Conservation (phyloP, 37 sponge, comb jelly and placozoan species). For the Beroe ovata region DNA sequence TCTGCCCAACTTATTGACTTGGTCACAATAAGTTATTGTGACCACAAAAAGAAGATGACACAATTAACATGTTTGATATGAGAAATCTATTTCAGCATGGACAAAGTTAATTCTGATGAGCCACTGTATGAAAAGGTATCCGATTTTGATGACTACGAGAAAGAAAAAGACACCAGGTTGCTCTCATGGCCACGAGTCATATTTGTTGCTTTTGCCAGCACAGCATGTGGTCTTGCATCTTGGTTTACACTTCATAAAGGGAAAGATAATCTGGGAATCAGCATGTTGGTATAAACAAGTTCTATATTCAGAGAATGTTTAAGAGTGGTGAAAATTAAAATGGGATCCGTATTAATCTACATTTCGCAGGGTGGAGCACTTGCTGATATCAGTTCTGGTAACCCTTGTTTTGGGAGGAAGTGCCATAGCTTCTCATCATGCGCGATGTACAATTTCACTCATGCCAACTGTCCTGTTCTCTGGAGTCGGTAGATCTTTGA, state of each 20-base stretch:
- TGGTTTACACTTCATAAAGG: constrained; percentile 7
- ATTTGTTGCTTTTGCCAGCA: constrained; percentile 1
- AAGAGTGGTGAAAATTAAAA: no score
- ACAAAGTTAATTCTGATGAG: constrained; percentile 14
- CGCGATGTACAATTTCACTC: constrained; percentile 44
- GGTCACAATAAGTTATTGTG: no score
- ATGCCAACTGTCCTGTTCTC: constrained; percentile 45
- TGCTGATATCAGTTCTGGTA: neutral
- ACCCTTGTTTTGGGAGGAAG: neutral
- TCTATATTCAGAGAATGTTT: neutral
- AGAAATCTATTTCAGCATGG: neutral
- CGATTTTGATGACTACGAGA: neutral
- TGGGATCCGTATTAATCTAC: no score
- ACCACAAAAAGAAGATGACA: no score
- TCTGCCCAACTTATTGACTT: no score
- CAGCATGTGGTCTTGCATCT: constrained; percentile 8
- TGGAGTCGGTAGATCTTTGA: constrained; percentile 16
- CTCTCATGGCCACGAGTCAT: neutral
- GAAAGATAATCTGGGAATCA: neutral
- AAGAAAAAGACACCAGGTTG: neutral
- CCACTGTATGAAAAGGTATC: constrained; percentile 22
- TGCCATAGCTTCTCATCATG: neutral
- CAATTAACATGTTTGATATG: no score
- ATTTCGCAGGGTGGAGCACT: neutral
- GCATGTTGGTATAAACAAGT: neutral